Percentiles rank a stretch among this genome's conserved stretches.
Evolutionary conservation across 2,113 vertebrate genomes (phyloP).

Genomic region (Irena cyanogastra): DNA sequence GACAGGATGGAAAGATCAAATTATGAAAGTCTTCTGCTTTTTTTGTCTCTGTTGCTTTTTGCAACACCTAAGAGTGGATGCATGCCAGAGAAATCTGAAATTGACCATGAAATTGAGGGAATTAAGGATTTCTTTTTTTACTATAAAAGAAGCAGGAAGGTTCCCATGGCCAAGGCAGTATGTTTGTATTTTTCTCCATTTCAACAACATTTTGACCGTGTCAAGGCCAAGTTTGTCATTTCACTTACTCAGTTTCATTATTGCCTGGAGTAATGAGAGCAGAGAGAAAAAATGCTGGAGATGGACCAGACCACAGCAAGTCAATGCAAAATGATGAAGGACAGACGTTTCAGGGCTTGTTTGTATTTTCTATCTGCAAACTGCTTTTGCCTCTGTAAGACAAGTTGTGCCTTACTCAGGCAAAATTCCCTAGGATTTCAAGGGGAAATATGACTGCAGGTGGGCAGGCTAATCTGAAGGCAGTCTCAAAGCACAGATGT

Average conservation of each 20-base stretch:
- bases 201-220: not conserved
- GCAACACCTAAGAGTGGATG: not conserved
- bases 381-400: not conserved
- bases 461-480: not conserved
- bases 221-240: not conserved
- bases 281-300: not conserved
- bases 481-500: not conserved
- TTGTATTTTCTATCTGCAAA: not conserved
- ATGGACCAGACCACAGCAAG: not conserved
- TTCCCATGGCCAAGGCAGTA: not conserved
- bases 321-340: not conserved
- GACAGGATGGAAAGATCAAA: not conserved
- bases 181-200: not conserved
- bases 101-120: not conserved
- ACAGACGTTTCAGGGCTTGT: not conserved
- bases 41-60: not conserved
- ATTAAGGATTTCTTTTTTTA: not conserved
- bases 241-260: not conserved
- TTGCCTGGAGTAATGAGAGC: not conserved
- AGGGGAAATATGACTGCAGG: not conserved
- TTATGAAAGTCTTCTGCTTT: not conserved
- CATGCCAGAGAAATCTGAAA: not conserved
- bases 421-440: not conserved
- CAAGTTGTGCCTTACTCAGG: not conserved
- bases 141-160: not conserved